A percentile compares a stretch with the other conserved stretches of the same genome.
phyloP scores from a whole-genome alignment of 2,113 vertebrate genomes.

The Neotragus moschatus region DNA sequence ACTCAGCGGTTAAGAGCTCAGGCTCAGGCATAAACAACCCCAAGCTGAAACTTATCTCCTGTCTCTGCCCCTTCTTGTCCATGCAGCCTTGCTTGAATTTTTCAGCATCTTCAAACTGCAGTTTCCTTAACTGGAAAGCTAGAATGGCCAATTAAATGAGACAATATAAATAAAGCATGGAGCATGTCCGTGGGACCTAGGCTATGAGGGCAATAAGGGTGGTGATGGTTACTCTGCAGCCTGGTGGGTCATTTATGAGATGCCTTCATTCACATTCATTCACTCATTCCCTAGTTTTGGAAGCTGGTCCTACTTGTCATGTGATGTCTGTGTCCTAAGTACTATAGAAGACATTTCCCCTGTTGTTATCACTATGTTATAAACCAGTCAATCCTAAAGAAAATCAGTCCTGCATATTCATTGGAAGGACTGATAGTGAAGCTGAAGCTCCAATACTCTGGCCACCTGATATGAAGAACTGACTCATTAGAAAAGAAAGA shows the following conservation, averaged over 20 bases:
- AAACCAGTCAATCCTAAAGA: background rate
- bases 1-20: background rate
- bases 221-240: too few species aligned
- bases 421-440: background rate
- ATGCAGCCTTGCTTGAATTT: background rate
- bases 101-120: background rate
- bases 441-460: background rate
- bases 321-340: background rate
- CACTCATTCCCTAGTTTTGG: background rate
- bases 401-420: background rate
- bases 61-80: background rate
- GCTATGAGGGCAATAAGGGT: fast-evolving
- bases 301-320: background rate
- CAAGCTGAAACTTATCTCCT: background rate
- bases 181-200: background rate
- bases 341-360: fast-evolving
- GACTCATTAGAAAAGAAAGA: background rate
- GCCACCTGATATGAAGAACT: background rate
- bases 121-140: background rate
- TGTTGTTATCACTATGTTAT: background rate
- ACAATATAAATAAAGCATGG: background rate
- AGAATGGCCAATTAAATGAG: background rate
- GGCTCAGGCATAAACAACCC: background rate
- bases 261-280: background rate
- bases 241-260: background rate